phyloP scores from a whole-genome alignment of 2,113 vertebrate species.

The Lontra canadensis region DNA sequence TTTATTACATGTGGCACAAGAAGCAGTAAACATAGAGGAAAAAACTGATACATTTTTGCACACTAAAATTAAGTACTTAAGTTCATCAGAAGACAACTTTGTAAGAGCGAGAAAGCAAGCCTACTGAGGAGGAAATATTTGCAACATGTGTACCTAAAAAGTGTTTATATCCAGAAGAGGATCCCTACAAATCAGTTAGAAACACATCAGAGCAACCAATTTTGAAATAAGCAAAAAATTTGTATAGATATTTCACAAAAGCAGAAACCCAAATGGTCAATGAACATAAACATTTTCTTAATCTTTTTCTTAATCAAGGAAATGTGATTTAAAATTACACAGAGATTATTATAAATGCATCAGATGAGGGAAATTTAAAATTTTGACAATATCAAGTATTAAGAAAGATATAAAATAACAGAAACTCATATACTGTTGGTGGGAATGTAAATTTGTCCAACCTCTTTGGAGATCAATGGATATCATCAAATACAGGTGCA shows the following conservation, averaged over 20 bases:
- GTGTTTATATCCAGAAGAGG: neutral
- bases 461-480: neutral
- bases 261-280: neutral
- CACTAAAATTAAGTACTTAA: slow-evolving; percentile 10
- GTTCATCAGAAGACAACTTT: neutral
- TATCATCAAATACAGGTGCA: neutral
- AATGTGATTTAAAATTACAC: neutral
- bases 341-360: neutral
- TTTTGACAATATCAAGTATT: neutral
- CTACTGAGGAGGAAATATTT: neutral
- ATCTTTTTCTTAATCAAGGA: neutral
- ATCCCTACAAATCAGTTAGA: neutral
- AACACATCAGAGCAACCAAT: neutral
- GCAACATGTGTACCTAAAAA: neutral
- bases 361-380: neutral
- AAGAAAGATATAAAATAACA: neutral
- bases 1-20: neutral
- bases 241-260: neutral
- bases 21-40: neutral
- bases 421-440: neutral
- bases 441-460: neutral
- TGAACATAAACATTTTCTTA: neutral
- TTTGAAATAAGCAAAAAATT: neutral
- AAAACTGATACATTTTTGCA: neutral
- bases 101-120: neutral